Percentiles rank a stretch among this genome's conserved stretches.
These are phyloP conservation scores for Bimastos eiseni DNA, from an alignment of 2,888 invertebrate genomes.

Conservation along the genomic window DNA sequence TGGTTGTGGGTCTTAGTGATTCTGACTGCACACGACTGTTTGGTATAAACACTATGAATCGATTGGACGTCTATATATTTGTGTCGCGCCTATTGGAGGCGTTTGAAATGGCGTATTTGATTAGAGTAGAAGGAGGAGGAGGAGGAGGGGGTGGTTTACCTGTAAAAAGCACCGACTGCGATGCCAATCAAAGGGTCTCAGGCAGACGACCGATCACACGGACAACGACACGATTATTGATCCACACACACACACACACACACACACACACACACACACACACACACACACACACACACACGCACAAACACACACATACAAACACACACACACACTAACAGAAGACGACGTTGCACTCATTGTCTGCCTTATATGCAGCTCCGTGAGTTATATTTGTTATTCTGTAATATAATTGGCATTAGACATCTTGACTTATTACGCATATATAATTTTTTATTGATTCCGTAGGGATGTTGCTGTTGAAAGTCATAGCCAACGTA, in stretches of 20 bases:
- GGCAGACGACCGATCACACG: neutral
- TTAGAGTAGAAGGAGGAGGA: neutral
- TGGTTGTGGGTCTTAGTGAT: neutral
- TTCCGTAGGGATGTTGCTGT: neutral
- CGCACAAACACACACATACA: too few species aligned
- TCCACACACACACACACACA: neutral
- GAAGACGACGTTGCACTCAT: neutral
- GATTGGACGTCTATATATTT: neutral
- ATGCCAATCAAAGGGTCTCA: neutral
- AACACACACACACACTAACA: neutral
- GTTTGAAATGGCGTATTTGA: neutral
- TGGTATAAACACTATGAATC: neutral
- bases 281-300: too few species aligned
- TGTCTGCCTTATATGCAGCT: neutral
- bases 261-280: too few species aligned
- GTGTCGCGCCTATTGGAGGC: neutral
- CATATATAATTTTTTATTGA: neutral
- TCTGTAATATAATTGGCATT: too few species aligned
- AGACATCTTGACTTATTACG: neutral
- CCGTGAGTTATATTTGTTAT: neutral
- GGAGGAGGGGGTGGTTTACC: too few species aligned
- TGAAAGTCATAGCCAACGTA: neutral
- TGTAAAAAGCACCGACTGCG: neutral
- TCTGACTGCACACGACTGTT: neutral
- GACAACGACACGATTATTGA: neutral